A percentile compares a stretch with the other conserved stretches of the same genome.
phyloP scores from a whole-genome alignment of 1,140 invertebrate species.

The Latrodectus geometricus region DNA sequence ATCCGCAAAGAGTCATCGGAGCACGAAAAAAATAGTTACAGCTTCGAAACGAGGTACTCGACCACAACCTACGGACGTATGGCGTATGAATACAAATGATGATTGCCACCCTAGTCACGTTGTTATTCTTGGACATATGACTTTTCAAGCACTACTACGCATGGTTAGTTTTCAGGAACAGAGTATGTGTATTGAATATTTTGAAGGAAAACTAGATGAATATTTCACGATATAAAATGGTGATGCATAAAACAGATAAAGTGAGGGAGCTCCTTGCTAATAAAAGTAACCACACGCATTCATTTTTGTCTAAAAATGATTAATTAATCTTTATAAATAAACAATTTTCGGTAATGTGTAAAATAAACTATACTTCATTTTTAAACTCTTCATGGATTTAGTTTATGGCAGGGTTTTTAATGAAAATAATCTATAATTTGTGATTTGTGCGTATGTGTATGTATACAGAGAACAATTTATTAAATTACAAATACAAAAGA shows the following conservation, averaged over 20 bases:
- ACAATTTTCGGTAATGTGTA: too few relatives aligned
- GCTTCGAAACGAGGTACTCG: slow-evolving; percentile 35
- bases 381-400: too few relatives aligned
- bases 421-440: too few relatives aligned
- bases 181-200: slow-evolving; percentile 51
- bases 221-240: slow-evolving; percentile 34
- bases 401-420: too few relatives aligned
- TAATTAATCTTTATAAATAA: too few relatives aligned
- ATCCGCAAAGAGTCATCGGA: slow-evolving; percentile 43
- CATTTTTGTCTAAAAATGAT: too few relatives aligned
- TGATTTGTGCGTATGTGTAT: too few relatives aligned
- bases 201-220: slow-evolving; percentile 28
- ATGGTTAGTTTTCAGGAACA: slow-evolving; percentile 48
- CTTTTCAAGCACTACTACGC: slow-evolving; percentile 53
- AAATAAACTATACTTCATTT: too few relatives aligned
- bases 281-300: too few relatives aligned
- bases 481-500: too few relatives aligned
- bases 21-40: slow-evolving; percentile 56
- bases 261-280: too few relatives aligned
- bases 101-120: slow-evolving; percentile 30
- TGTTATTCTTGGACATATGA: slow-evolving; percentile 44
- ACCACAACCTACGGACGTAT: slow-evolving; percentile 7
- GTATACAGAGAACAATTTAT: too few relatives aligned
- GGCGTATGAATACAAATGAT: slow-evolving; percentile 38
- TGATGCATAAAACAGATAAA: neutral